Percentiles rank a stretch among this genome's conserved stretches.
Conservation (phyloP, 2,888 invertebrate species). For the Pocota personata region DNA sequence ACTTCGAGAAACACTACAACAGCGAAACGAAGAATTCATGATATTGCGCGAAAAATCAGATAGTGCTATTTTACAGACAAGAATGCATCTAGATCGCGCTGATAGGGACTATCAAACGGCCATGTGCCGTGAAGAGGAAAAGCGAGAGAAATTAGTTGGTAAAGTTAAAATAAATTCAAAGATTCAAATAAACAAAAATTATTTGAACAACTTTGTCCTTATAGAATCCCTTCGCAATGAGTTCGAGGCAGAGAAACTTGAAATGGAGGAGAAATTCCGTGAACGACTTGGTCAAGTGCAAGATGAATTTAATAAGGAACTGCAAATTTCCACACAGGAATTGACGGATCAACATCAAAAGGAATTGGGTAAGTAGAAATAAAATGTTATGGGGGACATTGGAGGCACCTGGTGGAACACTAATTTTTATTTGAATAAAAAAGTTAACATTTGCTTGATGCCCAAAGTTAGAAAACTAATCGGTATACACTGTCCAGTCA, state of each 20-base stretch:
- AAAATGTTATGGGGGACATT: neutral
- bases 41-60: slow-evolving; percentile 85
- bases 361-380: slow-evolving; percentile 86
- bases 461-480: too few relatives aligned
- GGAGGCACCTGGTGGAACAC: neutral
- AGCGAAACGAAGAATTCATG: slow-evolving; percentile 79
- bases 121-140: slow-evolving; percentile 81
- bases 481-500: too few relatives aligned
- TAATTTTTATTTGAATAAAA: too few relatives aligned
- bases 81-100: slow-evolving; percentile 82
- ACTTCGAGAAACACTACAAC: slow-evolving; percentile 86
- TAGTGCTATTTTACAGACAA: slow-evolving; percentile 81
- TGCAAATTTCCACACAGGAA: slow-evolving; percentile 84
- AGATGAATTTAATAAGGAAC: slow-evolving; percentile 81
- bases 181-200: neutral
- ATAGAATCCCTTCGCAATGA: slow-evolving; percentile 82
- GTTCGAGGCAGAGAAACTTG: slow-evolving; percentile 87
- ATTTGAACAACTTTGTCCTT: neutral
- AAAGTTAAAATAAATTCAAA: neutral
- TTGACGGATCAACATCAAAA: slow-evolving; percentile 86
- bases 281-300: slow-evolving; percentile 84
- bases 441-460: too few relatives aligned
- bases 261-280: slow-evolving; percentile 89
- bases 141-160: slow-evolving; percentile 80
- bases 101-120: slow-evolving; percentile 82